These are phyloP conservation scores for Neomonachus schauinslandi DNA, from an alignment of 2,113 vertebrate species.

Conservation along the genomic window DNA sequence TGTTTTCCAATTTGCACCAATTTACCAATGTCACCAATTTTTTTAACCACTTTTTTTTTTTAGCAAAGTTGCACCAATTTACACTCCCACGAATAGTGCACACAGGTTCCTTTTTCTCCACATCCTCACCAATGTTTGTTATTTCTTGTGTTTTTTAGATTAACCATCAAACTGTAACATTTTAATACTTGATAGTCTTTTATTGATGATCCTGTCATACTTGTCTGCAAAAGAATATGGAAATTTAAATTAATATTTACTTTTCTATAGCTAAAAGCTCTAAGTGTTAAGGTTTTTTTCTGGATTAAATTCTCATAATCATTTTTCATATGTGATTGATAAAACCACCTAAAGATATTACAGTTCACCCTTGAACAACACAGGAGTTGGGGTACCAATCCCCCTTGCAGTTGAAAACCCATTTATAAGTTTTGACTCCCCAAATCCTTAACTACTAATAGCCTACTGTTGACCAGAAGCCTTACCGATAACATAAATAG, in stretches of 20 bases:
- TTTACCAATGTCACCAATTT: background rate
- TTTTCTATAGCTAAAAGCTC: background rate
- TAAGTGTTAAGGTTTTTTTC: background rate
- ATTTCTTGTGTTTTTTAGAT: background rate
- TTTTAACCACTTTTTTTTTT: background rate
- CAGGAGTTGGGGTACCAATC: background rate
- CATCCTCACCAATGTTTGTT: background rate
- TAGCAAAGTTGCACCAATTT: background rate
- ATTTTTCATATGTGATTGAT: background rate
- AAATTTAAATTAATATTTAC: background rate
- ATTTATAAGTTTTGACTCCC: background rate
- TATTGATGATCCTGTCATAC: background rate
- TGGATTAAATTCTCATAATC: background rate
- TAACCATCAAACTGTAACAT: background rate
- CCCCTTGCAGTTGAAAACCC: background rate
- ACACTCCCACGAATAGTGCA: background rate
- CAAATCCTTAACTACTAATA: background rate
- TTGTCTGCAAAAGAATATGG: background rate
- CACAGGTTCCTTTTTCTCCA: background rate
- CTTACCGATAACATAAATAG: background rate
- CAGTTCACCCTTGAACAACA: background rate
- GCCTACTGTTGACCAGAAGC: background rate
- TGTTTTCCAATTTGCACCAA: background rate
- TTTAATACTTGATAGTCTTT: background rate
- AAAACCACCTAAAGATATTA: background rate